Evolutionary conservation across 2,797 vertebrate genomes (phyloP).

Genomic region (Malacoraja senta): DNA sequence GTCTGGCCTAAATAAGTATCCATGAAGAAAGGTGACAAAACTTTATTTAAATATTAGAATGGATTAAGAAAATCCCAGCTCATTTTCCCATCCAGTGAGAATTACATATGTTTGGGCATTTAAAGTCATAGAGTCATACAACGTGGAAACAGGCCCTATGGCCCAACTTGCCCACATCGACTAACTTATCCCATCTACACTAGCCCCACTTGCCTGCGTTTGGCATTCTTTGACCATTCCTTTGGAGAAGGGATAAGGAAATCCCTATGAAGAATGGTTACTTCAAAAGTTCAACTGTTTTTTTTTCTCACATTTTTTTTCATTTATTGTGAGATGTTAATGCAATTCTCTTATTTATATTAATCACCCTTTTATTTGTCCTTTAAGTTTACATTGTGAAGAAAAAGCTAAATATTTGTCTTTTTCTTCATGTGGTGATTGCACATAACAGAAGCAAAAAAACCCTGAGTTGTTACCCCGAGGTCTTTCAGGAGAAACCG

Average conservation of each 20-base stretch:
- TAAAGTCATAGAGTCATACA: too few species aligned
- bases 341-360: not conserved
- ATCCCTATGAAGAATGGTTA: not conserved
- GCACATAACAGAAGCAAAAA: not conserved
- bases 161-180: too few species aligned
- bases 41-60: conserved; percentile 5
- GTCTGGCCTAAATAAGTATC: not conserved
- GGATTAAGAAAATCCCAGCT: not conserved
- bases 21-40: not conserved
- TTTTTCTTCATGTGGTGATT: not conserved
- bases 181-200: too few species aligned
- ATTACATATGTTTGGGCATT: not conserved
- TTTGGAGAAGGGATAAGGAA: not conserved
- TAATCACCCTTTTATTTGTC: not conserved
- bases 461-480: not conserved
- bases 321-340: not conserved
- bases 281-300: not conserved
- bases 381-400: not conserved
- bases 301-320: not conserved
- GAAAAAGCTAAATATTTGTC: not conserved
- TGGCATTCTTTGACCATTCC: not conserved
- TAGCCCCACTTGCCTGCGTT: too few species aligned
- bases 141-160: too few species aligned
- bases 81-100: not conserved
- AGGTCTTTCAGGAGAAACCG: not conserved